Base-by-base conservation (phyloP, 64 coral and sea anemone genomes). In the Actinia equina region DNA sequence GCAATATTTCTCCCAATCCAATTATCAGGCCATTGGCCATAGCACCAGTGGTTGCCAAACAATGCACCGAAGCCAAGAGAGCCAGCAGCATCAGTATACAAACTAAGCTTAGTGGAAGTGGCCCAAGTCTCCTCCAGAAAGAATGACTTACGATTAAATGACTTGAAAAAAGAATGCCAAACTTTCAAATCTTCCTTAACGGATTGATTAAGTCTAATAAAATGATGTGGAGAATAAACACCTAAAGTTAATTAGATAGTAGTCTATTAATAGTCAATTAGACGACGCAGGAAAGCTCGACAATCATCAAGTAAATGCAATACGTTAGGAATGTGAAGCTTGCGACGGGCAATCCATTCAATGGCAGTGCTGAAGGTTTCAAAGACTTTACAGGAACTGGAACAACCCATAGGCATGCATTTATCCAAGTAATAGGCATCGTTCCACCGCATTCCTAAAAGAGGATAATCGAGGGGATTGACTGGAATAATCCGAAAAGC, bases 271-370 rank as follows among this genome's bases (percentile, higher is more conserved):
- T 37, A 37, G 74, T 90, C 88, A 71, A 90, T 90, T 55, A 90
- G 82, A 37, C 81, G 81, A 26, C 88, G 88, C n/a, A 90, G 37
- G 64, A 90, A 90, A 15, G 77, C 88, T 78, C 88, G 7, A 82
- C 88, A 89, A 82, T 89, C 88, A 71, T 82, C 88, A 0, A 89
- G 42, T 1, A 89, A 13, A 69, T 89, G 88, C 5, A 89, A 46
- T 20, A 89, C 5, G 65, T 82, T 59, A 18, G 44, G 14, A 87
- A 92, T 86, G 8, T 67, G 9, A 16, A 87, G 30, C 0, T 92
- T 58, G 1, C 43, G 77, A 52, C 87, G 20, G 76, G 90, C 90
- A 87, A 87, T 52, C 91, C 91, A 93, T 44, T 93, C 80, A 27
- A 88, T 52, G 19, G 67, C 86, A 87, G 86, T 71, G 17, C 59